phyloP scores from a whole-genome alignment of 2,888 invertebrate genomes.

The Hololepta plana region DNA sequence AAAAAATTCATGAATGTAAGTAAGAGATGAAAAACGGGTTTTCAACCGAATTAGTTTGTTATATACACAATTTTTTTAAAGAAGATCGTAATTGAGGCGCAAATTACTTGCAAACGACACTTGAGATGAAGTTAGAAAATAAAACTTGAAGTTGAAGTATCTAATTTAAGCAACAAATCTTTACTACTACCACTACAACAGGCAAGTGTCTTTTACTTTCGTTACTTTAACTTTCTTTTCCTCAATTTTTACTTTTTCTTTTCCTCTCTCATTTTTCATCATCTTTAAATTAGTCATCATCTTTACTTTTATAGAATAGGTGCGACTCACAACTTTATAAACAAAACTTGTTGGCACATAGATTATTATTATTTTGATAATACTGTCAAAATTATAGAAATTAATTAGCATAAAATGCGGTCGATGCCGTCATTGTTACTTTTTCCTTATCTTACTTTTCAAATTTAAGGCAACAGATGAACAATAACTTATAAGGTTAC shows the following conservation, averaged over 20 bases:
- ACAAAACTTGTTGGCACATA: too few species aligned
- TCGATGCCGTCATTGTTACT: conserved; percentile 4
- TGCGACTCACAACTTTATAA: neutral
- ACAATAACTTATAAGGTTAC: conserved; percentile 26
- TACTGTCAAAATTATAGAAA: conserved; percentile 8
- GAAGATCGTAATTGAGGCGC: too few species aligned
- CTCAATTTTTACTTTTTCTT: too few species aligned
- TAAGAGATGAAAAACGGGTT: too few species aligned
- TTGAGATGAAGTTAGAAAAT: conserved; percentile 13
- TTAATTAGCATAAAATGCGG: conserved; percentile 6
- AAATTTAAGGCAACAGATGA: conserved; percentile 21
- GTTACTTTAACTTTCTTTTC: too few species aligned
- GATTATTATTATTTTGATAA: too few species aligned
- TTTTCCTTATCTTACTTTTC: conserved; percentile 11
- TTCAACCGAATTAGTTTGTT: too few species aligned
- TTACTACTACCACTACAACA: conserved; percentile 12
- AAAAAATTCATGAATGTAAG: too few species aligned
- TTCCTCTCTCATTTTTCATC: too few species aligned
- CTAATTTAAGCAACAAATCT: conserved; percentile 15
- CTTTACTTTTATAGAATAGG: conserved; percentile 5
- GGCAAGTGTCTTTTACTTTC: conserved; percentile 8
- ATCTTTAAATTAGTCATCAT: conserved; percentile 11
- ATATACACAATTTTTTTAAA: too few species aligned
- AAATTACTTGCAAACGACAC: conserved; percentile 13
- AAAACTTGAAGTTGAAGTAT: conserved; percentile 12